Evolutionary conservation across 2,888 invertebrate species (phyloP), one percentile per base, ranked within the genome.

Genomic region (Phymatocera aterrima): DNA sequence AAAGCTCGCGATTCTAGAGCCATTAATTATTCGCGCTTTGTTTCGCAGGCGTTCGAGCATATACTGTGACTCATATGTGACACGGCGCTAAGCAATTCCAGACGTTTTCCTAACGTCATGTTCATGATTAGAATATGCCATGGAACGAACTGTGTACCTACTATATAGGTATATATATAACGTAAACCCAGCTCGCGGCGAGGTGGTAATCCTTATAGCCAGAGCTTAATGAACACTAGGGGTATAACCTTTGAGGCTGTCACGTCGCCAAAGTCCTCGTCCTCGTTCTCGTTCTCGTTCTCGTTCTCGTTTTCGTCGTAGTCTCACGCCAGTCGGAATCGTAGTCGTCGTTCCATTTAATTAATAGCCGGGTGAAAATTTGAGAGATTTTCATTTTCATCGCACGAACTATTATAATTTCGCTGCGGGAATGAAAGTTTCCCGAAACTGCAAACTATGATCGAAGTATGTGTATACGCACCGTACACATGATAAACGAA

Each of bases 231-330:
- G 75, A 75, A 75, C 75, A 60, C 57, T 57, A n/a, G 75, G 57
- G 75, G 54, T 57, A 75, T 57, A 75, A 75, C 75, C 75, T 75
- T 75, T 75, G 75, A 75, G 75, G 21, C 75, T 75, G 75, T 75
- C 75, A 75, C 75, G 75, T 75, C 54, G 75, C 40, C 46, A 43
- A 3, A 31, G 68, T 68, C 68, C 43, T 72, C 51, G 31, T 51
- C 70, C 18, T 15, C 51, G 18, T 72, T 28, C 28, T 28, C 70
- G 48, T 72, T 40, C 12, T 43, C 43, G 43, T 43, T 43, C 43
- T 43, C 43, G 12, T 43, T n/a, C n/a, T n/a, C n/a, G n/a, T n/a
- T n/a, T n/a, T n/a, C n/a, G n/a, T n/a, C n/a, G n/a, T n/a, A n/a
- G n/a, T n/a, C n/a, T n/a, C n/a, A n/a, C n/a, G n/a, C n/a, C n/a